phyloP scores from a whole-genome alignment of 2,113 vertebrate species.

The rabbit (Oryctolagus cuniculus) region mOryCun1.1 NC_091440.1:47205501-47206000 shows the following conservation, averaged over 20 bases:
- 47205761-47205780: background rate
- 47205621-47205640: background rate
- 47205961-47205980: background rate
- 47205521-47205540: background rate
- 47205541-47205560: background rate
- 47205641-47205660: background rate
- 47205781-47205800: background rate
- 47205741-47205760: background rate
- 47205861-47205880: constrained; percentile 8
- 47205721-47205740: background rate
- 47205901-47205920: background rate
- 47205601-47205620: background rate
- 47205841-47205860: constrained; percentile 20
- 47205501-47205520: background rate
- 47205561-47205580: background rate
- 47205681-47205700: background rate
- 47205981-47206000: background rate
- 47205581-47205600: background rate
- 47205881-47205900: background rate
- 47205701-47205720: background rate
- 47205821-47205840: background rate
- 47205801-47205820: background rate
- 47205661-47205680: background rate
- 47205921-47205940: background rate
- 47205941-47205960: background rate